phyloP scores from a whole-genome alignment of 2,797 vertebrate species.

The Trachurus trachurus region DNA sequence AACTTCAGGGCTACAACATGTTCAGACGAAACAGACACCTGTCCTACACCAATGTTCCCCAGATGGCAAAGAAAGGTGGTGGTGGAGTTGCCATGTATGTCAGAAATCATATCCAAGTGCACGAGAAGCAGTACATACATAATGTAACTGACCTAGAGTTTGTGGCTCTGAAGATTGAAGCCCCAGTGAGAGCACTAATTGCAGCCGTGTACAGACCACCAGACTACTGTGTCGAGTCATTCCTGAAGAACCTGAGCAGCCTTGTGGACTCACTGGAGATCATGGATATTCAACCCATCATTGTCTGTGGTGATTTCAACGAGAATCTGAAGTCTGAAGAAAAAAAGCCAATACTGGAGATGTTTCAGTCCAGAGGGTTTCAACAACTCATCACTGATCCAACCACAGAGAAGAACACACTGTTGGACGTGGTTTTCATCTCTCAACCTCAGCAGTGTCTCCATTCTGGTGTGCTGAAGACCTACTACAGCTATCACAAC shows the following conservation, averaged over 20 bases:
- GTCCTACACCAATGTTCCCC: slow-evolving; percentile 17
- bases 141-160: too few species aligned
- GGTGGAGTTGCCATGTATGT: too few species aligned
- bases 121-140: too few species aligned
- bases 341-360: slow-evolving; percentile 24
- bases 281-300: slow-evolving; percentile 29
- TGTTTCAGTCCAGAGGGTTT: slow-evolving; percentile 2
- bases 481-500: slow-evolving; percentile 47
- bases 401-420: slow-evolving; percentile 44
- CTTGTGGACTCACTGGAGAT: slow-evolving; percentile 31
- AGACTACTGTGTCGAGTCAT: background rate
- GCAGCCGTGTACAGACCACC: too few species aligned
- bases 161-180: too few species aligned
- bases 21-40: slow-evolving; percentile 1
- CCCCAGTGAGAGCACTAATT: too few species aligned
- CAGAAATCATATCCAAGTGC: too few species aligned
- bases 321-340: slow-evolving; percentile 3
- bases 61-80: too few species aligned
- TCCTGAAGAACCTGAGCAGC: slow-evolving; percentile 10
- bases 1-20: slow-evolving; percentile 38
- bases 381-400: background rate
- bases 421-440: slow-evolving; percentile 42
- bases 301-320: slow-evolving; percentile 1
- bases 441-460: background rate
- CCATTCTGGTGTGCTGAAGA: slow-evolving; percentile 17